Percentiles rank a stretch among this genome's conserved stretches.
Conservation (phyloP, 2,113 vertebrate species). For the Erpornis zantholeuca region DNA sequence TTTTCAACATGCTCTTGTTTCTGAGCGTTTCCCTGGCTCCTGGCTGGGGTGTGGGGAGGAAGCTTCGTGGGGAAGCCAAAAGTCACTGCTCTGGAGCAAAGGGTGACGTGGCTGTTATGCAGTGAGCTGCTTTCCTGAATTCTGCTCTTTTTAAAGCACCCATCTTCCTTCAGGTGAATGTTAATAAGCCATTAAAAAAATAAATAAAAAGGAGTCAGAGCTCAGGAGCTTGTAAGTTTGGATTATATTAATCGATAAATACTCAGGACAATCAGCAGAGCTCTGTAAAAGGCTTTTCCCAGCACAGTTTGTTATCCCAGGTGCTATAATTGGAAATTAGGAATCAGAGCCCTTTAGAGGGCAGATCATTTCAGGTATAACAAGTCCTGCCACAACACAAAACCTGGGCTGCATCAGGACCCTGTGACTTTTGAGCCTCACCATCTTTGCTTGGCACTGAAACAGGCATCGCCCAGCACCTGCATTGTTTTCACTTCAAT, state of each 20-base stretch:
- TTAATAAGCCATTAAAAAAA: background rate
- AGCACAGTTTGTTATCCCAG: background rate
- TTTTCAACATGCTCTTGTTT: background rate
- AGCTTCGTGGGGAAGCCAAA: background rate
- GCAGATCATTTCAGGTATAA: background rate
- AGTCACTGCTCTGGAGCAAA: background rate
- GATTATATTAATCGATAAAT: background rate
- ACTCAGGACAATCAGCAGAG: background rate
- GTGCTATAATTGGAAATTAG: background rate
- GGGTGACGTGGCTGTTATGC: background rate
- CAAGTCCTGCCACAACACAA: background rate
- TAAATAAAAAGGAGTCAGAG: background rate
- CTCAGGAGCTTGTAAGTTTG: background rate
- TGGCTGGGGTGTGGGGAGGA: too few species aligned
- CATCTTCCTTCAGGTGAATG: background rate
- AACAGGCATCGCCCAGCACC: background rate
- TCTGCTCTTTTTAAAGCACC: background rate
- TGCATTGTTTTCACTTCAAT: fast-evolving
- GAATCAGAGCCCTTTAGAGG: background rate
- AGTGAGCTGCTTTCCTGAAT: background rate
- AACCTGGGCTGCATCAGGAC: background rate
- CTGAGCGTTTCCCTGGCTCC: background rate
- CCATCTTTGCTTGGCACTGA: fast-evolving
- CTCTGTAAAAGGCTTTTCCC: background rate
- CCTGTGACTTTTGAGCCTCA: background rate